Base-by-base conservation (phyloP, 2,113 vertebrate genomes). In the Perognathus longimembris region DNA sequence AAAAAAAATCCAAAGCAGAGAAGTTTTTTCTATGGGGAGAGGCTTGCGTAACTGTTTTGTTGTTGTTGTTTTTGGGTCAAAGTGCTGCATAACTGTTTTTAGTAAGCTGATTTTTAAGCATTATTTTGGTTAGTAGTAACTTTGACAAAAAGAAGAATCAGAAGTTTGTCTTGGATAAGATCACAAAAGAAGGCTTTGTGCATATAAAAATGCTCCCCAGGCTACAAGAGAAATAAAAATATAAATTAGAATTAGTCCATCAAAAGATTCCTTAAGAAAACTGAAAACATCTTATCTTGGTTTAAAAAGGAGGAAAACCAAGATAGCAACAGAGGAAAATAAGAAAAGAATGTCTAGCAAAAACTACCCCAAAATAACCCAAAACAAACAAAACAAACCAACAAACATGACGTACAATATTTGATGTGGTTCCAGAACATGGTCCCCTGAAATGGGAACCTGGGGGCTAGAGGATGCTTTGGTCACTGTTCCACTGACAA, bases 161-260 rank as follows among this genome's bases (percentile, higher is more conserved):
- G 59, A 89, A 97, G 97, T 98, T 98, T 98, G 91, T 88, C 93
- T 98, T 98, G 98, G 98, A 98, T 92, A 95, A 95, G 86, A 92
- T 94, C 96, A 98, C 96, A 97, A 96, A 97, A 97, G 95, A 88
- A 77, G 90, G 95, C 94, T 97, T 86, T 97, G 97, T 97, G 94
- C 79, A 97, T 85, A 92, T 92, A 90, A 96, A 97, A 97, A 93
- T 91, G 95, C 96, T 97, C 97, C 97, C 90, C 96, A 93, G 97
- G 98, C 97, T 95, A 75, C 77, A 85, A 70, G 75, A 59, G 93
- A 97, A 97, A 97, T 87, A 97, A 94, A 98, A 98, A 98, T 93
- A 98, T 63, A 95, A 97, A 95, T 96, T 54, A 88, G 96, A 97
- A 96, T 93, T 86, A 96, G 90, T 93, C 92, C 90, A 94, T 76